Evolutionary conservation across 2,797 vertebrate species (phyloP).

Genomic region (Podarcis lilfordi): DNA sequence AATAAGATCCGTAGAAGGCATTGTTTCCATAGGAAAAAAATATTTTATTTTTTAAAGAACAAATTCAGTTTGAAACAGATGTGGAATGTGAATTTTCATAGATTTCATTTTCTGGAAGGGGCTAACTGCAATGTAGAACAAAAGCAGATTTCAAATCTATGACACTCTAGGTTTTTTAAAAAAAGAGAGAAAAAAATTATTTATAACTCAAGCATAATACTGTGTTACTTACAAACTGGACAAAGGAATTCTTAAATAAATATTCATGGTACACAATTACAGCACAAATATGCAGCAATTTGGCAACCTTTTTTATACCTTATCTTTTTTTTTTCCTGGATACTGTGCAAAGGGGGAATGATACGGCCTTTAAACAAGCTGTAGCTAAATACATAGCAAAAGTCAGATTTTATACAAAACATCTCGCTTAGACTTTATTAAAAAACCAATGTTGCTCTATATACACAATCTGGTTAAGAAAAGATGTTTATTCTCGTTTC

Average conservation of each 20-base stretch:
- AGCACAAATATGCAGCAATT: constrained; percentile 99
- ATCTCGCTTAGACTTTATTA: constrained; percentile 97
- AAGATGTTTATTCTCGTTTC: constrained; percentile 88
- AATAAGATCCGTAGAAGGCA: constrained; percentile 76
- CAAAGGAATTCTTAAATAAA: constrained; percentile 98
- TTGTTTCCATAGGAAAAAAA: constrained; percentile 98
- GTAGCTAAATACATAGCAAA: constrained; percentile 99
- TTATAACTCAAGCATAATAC: constrained; percentile 96
- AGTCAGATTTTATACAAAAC: constrained; percentile 99
- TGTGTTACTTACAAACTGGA: constrained; percentile 97
- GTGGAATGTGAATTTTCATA: constrained; percentile 94
- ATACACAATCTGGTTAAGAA: constrained; percentile 99
- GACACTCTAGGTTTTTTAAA: constrained; percentile 80
- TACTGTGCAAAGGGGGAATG: constrained; percentile 97
- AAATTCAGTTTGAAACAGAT: constrained; percentile 99
- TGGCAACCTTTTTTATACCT: constrained; percentile 94
- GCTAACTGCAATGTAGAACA: constrained; percentile 86
- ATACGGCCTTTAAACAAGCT: constrained; percentile 94
- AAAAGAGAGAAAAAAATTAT: constrained; percentile 76
- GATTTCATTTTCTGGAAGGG: constrained; percentile 84
- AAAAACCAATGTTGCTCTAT: constrained; percentile 96
- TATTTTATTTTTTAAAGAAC: constrained; percentile 99
- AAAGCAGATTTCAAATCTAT: constrained; percentile 86
- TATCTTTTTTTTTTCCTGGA: constrained; percentile 83
- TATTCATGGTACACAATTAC: constrained; percentile 99